Base-by-base conservation (phyloP, 1,140 invertebrate species). In the Cydia splendana region DNA sequence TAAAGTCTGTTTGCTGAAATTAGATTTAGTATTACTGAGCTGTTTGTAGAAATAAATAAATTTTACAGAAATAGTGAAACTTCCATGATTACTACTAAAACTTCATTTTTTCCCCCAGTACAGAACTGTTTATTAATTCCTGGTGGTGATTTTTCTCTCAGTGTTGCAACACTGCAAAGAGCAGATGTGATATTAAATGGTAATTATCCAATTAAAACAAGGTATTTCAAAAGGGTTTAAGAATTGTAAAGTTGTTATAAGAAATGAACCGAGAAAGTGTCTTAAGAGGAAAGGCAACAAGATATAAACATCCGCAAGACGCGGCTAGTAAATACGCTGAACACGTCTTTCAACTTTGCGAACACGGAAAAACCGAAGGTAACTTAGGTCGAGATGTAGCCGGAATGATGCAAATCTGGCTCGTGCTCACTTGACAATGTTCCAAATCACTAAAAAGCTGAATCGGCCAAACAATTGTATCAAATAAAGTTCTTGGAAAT, bases 331-430 rank as follows among this genome's bases (percentile, higher is more conserved):
- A 42, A 18, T 71, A 71, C 30, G 67, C 67, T 12, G 67, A 71
- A 71, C 67, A 71, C 67, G 67, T 71, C 34, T 71, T 42, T 71
- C 67, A 71, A 71, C 67, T 71, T 71, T 71, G 67, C 67, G 67
- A 71, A 71, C 34, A 42, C 67, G 67, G 67, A 71, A 71, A 71
- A 71, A n/a, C 67, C 67, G 67, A 71, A 71, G 67, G 67, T 71
- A 71, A 45, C 30, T 18, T 42, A 71, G 67, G 67, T 71, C 67
- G 30, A 71, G 24, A 18, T 13, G 67, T 38, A 42, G n/a, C 28
- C 15, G 18, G 67, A 45, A 71, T 45, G 30, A 71, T 71, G 67
- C 67, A 38, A 71, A 71, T 38, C 67, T 71, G 65, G 67, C 67
- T 34, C 30, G 67, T 34, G 30, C 30, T 71, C 67, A 38, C 34